Percentiles rank a stretch among this genome's conserved stretches.
Evolutionary conservation across 1,140 invertebrate genomes (phyloP).

Genomic region (Drosophila kurseongensis): DNA sequence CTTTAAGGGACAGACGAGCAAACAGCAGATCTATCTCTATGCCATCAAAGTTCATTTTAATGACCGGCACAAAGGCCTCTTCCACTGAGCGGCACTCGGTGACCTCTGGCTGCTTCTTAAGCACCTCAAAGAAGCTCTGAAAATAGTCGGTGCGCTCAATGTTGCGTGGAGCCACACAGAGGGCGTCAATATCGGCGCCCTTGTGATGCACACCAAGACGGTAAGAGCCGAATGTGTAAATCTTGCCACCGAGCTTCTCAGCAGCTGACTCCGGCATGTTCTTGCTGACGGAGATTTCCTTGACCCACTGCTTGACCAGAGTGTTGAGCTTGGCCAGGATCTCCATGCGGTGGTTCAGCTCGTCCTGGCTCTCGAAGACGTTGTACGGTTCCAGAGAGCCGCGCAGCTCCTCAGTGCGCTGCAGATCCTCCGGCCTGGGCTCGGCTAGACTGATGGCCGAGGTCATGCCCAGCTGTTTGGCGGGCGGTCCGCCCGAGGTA

Average conservation of each 20-base stretch:
- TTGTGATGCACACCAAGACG: constrained; percentile 96
- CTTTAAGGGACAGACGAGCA: constrained; percentile 95
- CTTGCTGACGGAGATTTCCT: constrained; percentile 93
- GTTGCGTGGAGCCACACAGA: constrained; percentile 98
- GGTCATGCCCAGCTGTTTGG: constrained; percentile 93
- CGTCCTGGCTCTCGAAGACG: constrained; percentile 96
- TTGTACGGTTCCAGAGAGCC: constrained; percentile 93
- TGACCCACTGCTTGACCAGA: constrained; percentile 96
- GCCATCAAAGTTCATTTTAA: constrained; percentile 99
- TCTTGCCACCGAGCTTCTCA: constrained; percentile 97
- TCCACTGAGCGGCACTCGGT: constrained; percentile 91
- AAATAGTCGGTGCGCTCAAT: constrained; percentile 98
- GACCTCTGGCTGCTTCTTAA: constrained; percentile 95
- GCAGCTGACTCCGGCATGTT: constrained; percentile 95
- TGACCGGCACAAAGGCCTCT: constrained; percentile 99
- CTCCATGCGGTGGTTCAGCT: constrained; percentile 95
- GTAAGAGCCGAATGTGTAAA: constrained; percentile 99
- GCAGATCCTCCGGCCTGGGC: constrained; percentile 94
- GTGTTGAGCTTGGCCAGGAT: constrained; percentile 94
- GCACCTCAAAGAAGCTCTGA: constrained; percentile 95
- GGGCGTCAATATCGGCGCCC: constrained; percentile 99
- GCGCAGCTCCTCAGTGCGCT: constrained; percentile 93
- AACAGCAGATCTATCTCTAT: constrained; percentile 99
- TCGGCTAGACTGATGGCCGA: constrained; percentile 95
- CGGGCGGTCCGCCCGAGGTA: constrained; percentile 64